Conservation (phyloP, 1,140 invertebrate species). For the Chlorops oryzae region DNA sequence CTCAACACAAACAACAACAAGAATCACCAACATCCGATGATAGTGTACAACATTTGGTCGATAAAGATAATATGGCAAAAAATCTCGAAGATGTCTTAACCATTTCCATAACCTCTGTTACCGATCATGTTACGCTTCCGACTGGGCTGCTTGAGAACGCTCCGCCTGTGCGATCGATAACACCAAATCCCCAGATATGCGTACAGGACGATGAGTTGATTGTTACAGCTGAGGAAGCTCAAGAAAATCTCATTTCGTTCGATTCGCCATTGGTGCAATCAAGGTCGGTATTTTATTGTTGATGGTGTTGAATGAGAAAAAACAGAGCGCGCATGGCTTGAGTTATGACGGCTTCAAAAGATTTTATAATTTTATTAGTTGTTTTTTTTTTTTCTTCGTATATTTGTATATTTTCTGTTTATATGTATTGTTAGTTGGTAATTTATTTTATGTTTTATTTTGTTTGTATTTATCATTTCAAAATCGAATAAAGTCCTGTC, state of each 20-base stretch:
- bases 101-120: slow-evolving; percentile 51
- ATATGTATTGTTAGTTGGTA: too few relatives aligned
- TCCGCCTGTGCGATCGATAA: slow-evolving; percentile 38
- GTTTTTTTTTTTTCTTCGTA: too few relatives aligned
- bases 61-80: slow-evolving; percentile 47
- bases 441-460: too few relatives aligned
- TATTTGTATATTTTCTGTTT: too few relatives aligned
- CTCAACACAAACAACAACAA: slow-evolving; percentile 17
- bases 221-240: slow-evolving; percentile 14
- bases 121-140: slow-evolving; percentile 56
- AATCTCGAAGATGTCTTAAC: slow-evolving; percentile 48
- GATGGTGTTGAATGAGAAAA: too few relatives aligned
- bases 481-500: too few relatives aligned
- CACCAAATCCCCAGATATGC: slow-evolving; percentile 60
- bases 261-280: too few relatives aligned
- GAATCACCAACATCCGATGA: slow-evolving; percentile 23
- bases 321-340: too few relatives aligned
- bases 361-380: too few relatives aligned
- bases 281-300: slow-evolving; percentile 44
- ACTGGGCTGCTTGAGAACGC: slow-evolving; percentile 42
- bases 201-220: slow-evolving; percentile 32
- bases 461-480: too few relatives aligned
- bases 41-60: slow-evolving; percentile 33
- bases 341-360: too few relatives aligned
- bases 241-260: neutral